Evolutionary conservation across 1,140 invertebrate species (phyloP).

Genomic region (Hylyphantes graminicola): DNA sequence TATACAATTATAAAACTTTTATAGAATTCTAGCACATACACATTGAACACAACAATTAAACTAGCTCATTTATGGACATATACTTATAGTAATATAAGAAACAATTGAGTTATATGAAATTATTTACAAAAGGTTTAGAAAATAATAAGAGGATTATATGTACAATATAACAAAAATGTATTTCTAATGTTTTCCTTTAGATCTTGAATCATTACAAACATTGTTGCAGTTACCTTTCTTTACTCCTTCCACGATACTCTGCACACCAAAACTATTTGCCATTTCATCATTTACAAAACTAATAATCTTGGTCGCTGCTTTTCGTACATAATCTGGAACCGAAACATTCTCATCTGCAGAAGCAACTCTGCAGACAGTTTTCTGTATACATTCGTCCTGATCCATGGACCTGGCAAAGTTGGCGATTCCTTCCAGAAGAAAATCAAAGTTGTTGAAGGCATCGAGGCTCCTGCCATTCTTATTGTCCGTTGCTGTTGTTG

Average conservation of each 20-base stretch:
- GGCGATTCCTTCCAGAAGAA: slow-evolving; percentile 12
- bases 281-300: slow-evolving; percentile 33
- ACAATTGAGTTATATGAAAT: background rate
- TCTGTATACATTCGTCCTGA: slow-evolving; percentile 31
- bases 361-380: slow-evolving; percentile 22
- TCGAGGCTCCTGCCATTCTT: slow-evolving; percentile 28
- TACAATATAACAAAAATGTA: slow-evolving; percentile 1
- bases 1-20: too few relatives aligned
- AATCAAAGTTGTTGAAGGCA: background rate
- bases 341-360: background rate
- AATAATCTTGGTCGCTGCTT: background rate
- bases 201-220: background rate
- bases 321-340: slow-evolving; percentile 21
- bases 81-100: background rate
- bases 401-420: slow-evolving; percentile 26
- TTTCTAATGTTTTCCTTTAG: background rate
- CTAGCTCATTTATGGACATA: background rate
- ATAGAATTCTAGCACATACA: too few relatives aligned
- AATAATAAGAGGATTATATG: background rate
- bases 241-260: slow-evolving; percentile 13
- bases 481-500: slow-evolving; percentile 23
- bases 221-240: slow-evolving; percentile 47
- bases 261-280: slow-evolving; percentile 13
- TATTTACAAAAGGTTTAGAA: background rate
- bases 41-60: too few relatives aligned